Evolutionary conservation across 2,888 invertebrate species (phyloP), one percentile per base, ranked within the genome.

Genomic region (Cetonia aurata): DNA sequence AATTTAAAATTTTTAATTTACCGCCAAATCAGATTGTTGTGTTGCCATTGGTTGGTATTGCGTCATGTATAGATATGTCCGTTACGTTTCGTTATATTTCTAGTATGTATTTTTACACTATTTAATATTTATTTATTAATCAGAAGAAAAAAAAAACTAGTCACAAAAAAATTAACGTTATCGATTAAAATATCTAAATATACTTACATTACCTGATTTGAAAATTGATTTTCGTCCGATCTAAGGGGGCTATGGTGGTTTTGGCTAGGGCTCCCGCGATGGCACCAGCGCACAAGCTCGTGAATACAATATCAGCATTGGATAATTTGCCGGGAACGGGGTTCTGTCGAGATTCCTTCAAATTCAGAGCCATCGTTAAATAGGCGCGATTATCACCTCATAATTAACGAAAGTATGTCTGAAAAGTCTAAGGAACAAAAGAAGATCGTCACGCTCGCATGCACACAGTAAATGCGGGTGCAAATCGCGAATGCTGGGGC

Each of bases 191-290:
- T 19, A 42, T 52, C 65, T 41, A 69, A 70, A 59, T 70, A 67
- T 74, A 76, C 75, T 86, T 77, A 77, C 75, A 75, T 86, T 83
- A 91, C 88, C 91, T 90, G 79, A 92, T 93, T 89, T 99, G 99
- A 84, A 99, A 99, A 87, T 96, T 97, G 77, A 99, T 99, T 89
- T 99, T 99, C 74, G 98, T 95, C 73, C 99, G 88, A 86, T 99
- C 99, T 67, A 99, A 87, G 0, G 99, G 99, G 1, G 99, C 99
- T 77, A 99, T 99, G 56, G 91, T 90, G 0, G 99, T 96, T 87
- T 99, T 99, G 31, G 99, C 99, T 71, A 95, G 78, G 2, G 96
- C 97, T 17, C 99, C 99, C 33, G 99, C 99, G 17, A 92, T 85
- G 0, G 98, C 99, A 41, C 99, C 99, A 0, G 98, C 92, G 60